Base-by-base conservation (phyloP, 2,888 invertebrate genomes). In the Andrena hattorfiana region DNA sequence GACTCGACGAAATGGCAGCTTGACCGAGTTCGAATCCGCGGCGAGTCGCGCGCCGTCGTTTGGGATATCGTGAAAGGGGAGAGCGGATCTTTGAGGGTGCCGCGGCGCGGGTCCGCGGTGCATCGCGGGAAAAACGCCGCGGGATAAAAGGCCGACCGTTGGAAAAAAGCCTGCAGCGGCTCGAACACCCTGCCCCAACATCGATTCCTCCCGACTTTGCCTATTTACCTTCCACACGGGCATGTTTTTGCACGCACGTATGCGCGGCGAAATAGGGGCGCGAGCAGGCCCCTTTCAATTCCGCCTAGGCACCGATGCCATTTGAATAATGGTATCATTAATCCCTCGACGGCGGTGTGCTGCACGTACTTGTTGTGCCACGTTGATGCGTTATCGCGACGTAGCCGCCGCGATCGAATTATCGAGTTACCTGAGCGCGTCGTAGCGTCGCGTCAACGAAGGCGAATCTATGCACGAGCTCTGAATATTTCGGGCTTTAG, bases 1-100 rank as follows among this genome's bases (percentile, higher is more conserved):
- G 82, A 76, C 77, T 85, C 83, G 80, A 63, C 85, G 83, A 78
- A 83, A 86, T 85, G 83, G 83, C 85, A 77, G 85, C 85, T 85
- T 85, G 86, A 83, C 85, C 86, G 86, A 86, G 77, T 81, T 86
- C 78, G 83, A 42, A 59, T 69, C 28, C 67, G 77, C 56, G 71
- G 70, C 73, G 67, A 66, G 66, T 66, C 69, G 49, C 32, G 49
- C 56, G 62, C 49, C 32, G 20, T 16, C 48, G 54, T 30, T 48
- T 10, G 42, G 82, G 62, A 81, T 81, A 62, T 16, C 51, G 28
- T 30, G 77, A 51, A 59, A 67, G 70, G 56, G 68, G 70, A 56
- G 59, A 72, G 49, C 64, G 73, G 60, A 82, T 78, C 68, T 85
- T 85, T 81, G 76, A 70, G 70, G 70, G 66, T 2, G 54, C 42